Percentiles rank a stretch among this genome's conserved stretches.
Evolutionary conservation across 1,140 invertebrate species (phyloP).

Genomic region (Drosophila parvula): DNA sequence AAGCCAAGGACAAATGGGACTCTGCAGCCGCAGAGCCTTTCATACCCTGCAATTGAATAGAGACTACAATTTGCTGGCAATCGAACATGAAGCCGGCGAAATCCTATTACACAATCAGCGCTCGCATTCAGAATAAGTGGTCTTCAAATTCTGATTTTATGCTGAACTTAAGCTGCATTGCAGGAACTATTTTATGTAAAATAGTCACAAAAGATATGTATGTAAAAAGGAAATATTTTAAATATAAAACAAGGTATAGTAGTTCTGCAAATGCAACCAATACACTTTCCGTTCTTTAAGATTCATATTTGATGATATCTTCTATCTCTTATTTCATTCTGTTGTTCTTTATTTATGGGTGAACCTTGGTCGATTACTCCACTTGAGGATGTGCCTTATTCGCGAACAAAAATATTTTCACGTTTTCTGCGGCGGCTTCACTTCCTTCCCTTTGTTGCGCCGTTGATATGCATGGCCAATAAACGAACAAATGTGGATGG

Average conservation of each 20-base stretch:
- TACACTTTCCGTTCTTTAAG: neutral
- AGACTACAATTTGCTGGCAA: constrained; percentile 14
- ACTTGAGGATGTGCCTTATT: neutral
- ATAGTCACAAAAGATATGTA: neutral
- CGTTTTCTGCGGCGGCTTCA: constrained; percentile 26
- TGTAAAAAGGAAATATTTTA: neutral
- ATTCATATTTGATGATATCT: neutral
- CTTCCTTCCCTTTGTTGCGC: constrained; percentile 22
- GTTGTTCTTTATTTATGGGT: neutral
- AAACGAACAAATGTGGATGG: constrained; percentile 36
- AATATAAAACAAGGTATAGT: no score
- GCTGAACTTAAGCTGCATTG: neutral
- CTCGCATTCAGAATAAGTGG: constrained; percentile 19
- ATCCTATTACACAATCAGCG: constrained; percentile 25
- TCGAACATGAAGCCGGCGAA: constrained; percentile 15
- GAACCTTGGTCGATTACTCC: no score
- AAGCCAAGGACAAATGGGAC: constrained; percentile 23
- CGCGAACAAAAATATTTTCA: constrained; percentile 37
- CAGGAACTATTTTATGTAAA: neutral
- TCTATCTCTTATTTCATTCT: neutral
- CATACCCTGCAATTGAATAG: constrained; percentile 29
- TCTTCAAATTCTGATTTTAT: constrained; percentile 4
- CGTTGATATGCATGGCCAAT: constrained; percentile 40
- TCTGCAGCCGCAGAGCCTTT: constrained; percentile 20
- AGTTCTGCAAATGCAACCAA: neutral